A percentile compares a stretch with the other conserved stretches of the same genome.
These are phyloP conservation scores for Ceratina calcarata DNA, from an alignment of 1,140 invertebrate species.

Conservation along the genomic window DNA sequence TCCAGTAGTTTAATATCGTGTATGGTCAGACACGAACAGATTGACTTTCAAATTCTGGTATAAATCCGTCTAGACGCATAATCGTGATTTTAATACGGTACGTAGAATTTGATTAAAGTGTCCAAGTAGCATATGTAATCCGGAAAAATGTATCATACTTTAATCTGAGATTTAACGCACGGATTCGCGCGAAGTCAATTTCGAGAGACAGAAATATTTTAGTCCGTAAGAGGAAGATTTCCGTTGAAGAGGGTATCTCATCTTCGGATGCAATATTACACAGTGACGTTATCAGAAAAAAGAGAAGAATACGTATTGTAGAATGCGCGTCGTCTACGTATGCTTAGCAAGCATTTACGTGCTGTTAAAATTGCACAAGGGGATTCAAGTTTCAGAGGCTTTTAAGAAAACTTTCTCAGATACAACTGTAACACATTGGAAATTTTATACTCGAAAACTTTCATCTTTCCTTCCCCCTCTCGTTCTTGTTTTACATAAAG, in stretches of 20 bases:
- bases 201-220: not conserved
- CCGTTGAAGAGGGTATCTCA: not conserved
- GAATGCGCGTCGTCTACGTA: not conserved
- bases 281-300: not conserved
- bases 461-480: not conserved
- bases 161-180: not conserved
- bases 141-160: not conserved
- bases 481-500: not conserved
- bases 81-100: too few relatives aligned
- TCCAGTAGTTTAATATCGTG: too few relatives aligned
- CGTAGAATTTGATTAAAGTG: too few relatives aligned
- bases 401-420: not conserved
- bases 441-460: not conserved
- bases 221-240: not conserved
- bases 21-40: too few relatives aligned
- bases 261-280: constrained; percentile 8
- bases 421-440: not conserved
- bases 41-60: too few relatives aligned
- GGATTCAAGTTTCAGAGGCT: not conserved
- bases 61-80: too few relatives aligned
- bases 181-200: not conserved
- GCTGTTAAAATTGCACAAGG: constrained; percentile 5
- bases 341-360: not conserved
- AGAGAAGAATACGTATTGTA: not conserved
- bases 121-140: too few relatives aligned